These are phyloP conservation scores for Chrosomus eos DNA, from an alignment of 2,797 vertebrate species.

Conservation along the genomic window DNA sequence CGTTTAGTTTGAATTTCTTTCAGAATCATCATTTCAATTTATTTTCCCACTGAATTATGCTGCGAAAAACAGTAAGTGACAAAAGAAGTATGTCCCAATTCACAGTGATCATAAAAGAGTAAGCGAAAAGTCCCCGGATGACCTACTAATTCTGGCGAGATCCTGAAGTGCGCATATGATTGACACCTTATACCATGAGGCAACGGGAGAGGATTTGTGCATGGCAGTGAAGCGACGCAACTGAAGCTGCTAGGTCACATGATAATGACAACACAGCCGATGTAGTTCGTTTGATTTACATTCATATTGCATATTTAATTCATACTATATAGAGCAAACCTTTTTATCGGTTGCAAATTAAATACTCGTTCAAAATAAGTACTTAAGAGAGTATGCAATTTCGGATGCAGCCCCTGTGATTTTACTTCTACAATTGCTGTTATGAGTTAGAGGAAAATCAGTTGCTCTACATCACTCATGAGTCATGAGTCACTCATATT, in stretches of 20 bases:
- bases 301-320: not conserved
- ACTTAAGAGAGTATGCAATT: not conserved
- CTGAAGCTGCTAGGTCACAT: not conserved
- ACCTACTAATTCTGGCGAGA: not conserved
- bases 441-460: not conserved
- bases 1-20: too few relatives aligned
- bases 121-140: too few relatives aligned
- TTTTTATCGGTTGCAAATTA: not conserved
- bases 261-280: not conserved
- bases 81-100: too few relatives aligned
- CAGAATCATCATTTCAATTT: too few relatives aligned
- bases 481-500: too few relatives aligned
- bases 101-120: too few relatives aligned
- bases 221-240: not conserved
- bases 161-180: not conserved
- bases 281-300: not conserved
- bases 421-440: not conserved
- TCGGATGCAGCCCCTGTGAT: too few relatives aligned
- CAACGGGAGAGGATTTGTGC: not conserved
- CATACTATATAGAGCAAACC: not conserved
- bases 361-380: not conserved
- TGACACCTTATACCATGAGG: not conserved
- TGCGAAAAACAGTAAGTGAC: too few relatives aligned
- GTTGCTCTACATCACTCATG: too few relatives aligned
- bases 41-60: too few relatives aligned